Percentiles rank a stretch among this genome's conserved stretches.
Evolutionary conservation across 1,140 invertebrate species (phyloP).

Genomic region (Phthorimaea operculella): DNA sequence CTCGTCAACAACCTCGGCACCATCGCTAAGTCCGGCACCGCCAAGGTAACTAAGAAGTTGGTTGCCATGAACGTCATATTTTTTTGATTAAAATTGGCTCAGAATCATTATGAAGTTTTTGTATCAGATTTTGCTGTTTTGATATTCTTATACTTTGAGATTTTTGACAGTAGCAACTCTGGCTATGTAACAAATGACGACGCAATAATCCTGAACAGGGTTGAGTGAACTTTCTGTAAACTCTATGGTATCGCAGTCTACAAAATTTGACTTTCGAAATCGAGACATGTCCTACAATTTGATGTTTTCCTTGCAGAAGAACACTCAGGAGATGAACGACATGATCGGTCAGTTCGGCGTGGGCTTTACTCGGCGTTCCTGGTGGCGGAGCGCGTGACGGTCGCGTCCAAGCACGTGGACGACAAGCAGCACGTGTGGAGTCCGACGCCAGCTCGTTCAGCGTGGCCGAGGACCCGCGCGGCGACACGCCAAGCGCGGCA

Average conservation of each 20-base stretch:
- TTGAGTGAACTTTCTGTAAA: too few species aligned
- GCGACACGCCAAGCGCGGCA: constrained; percentile 88
- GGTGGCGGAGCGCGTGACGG: constrained; percentile 89
- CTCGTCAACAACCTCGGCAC: constrained; percentile 97
- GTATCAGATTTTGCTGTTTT: too few species aligned
- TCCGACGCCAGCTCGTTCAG: constrained; percentile 91
- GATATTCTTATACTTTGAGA: too few species aligned
- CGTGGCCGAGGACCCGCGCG: constrained; percentile 94
- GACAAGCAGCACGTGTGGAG: constrained; percentile 98
- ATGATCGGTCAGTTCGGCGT: constrained; percentile 99
- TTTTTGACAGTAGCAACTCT: too few species aligned
- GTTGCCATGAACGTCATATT: too few species aligned
- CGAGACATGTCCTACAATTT: too few species aligned
- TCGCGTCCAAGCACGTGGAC: constrained; percentile 96
- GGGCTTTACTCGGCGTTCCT: constrained; percentile 99
- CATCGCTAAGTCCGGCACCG: constrained; percentile 99
- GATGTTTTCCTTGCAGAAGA: constrained; percentile 16
- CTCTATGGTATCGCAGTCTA: too few species aligned
- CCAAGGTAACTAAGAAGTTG: too few species aligned
- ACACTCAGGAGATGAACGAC: constrained; percentile 56
- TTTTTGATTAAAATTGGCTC: too few species aligned
- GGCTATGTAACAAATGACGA: too few species aligned
- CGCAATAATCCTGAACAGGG: too few species aligned
- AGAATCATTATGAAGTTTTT: too few species aligned
- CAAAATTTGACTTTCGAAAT: constrained; percentile 88